phyloP scores from a whole-genome alignment of 1,140 invertebrate species.

The Brachionus rotundiformis region DNA sequence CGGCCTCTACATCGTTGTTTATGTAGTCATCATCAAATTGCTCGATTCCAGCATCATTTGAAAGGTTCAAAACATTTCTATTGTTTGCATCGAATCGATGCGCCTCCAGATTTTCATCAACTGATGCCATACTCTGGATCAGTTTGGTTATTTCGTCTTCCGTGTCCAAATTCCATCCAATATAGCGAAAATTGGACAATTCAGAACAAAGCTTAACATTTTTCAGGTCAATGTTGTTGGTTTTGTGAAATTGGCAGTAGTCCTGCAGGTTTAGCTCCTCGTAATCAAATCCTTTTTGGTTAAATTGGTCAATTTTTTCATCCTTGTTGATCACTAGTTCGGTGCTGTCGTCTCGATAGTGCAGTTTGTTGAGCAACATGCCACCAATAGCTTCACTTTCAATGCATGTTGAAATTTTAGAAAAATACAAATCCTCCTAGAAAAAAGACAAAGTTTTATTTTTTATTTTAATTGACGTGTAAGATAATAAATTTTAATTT shows the following conservation, averaged over 20 bases:
- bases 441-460: conserved; percentile 1
- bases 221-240: not conserved
- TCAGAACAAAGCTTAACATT: conserved; percentile 17
- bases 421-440: conserved; percentile 51
- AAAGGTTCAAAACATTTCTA: not conserved
- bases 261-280: not conserved
- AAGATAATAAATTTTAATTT: not conserved
- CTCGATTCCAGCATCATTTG: conserved; percentile 5
- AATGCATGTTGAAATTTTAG: conserved; percentile 48
- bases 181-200: conserved; percentile 40
- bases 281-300: not conserved
- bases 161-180: conserved; percentile 41
- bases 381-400: conserved; percentile 46
- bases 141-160: conserved; percentile 47
- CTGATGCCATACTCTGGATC: not conserved
- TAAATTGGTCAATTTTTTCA: not conserved
- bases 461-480: not conserved
- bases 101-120: conserved; percentile 28
- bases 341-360: not conserved
- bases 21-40: not conserved
- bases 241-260: not conserved
- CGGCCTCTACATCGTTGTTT: conserved; percentile 22
- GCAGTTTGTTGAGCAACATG: conserved; percentile 41
- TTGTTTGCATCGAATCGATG: conserved; percentile 49
- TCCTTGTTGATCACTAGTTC: conserved; percentile 34